Base-by-base conservation (phyloP, 2,888 invertebrate genomes). In the Melanchra persicariae region DNA sequence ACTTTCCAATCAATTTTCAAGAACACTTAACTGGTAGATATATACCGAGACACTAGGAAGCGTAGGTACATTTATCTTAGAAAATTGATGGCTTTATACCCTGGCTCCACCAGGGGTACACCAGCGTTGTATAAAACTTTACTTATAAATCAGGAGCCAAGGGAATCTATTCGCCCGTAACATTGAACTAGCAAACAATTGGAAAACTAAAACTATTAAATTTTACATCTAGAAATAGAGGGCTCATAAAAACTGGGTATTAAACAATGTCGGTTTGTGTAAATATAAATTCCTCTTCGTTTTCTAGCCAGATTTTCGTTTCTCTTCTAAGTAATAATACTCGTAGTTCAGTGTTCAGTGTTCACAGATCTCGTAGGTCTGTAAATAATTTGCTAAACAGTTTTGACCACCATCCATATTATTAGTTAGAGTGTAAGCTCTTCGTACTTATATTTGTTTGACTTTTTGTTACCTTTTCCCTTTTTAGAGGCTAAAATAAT, bases 101-200 rank as follows among this genome's bases (percentile, higher is more conserved):
- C 40, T n/a, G 15, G 10, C 24, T 19, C 1, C 24, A 5, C 9
- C n/a, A 3, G 37, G 24, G 30, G 26, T 30, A 30, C 2, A 24
- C 12, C 9, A 34, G 10, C 55, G 69, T 68, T 76, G 9, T 57
- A 57, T 57, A 70, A 54, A 74, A 74, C 70, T 59, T 74, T 47
- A 40, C 40, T 34, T 77, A 74, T 77, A 70, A 74, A 74, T 74
- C 77, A 26, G 70, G 70, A 26, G 58, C 47, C 34, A 26, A 54
- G 77, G 77, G 58, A 74, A 47, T 52, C n/a, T 45, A 45, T 34
- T 45, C 24, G 19, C 19, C 19, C 45, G 40, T 70, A 69, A 77
- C 45, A 24, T 34, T 17, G 47, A 59, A 52, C 37, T 22, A 55
- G 12, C 22, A 49, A 40, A 70, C 45, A 47, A 77, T 70, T 49